A percentile compares a stretch with the other conserved stretches of the same genome.
phyloP scores from a whole-genome alignment of 2,797 vertebrate genomes.

The Argya squamiceps region DNA sequence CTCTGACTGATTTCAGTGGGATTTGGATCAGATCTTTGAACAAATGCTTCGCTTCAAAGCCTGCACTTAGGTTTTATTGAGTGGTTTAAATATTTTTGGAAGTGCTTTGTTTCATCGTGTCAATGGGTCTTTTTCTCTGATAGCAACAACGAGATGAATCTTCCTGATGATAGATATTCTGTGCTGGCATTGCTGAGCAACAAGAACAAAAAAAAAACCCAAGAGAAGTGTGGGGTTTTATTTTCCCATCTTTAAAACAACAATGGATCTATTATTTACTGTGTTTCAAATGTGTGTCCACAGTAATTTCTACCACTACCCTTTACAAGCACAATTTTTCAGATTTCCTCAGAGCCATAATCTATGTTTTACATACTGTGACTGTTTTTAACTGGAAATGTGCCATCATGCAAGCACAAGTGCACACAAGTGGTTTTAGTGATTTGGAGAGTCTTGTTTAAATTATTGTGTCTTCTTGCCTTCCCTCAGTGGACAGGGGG shows the following conservation, averaged over 20 bases:
- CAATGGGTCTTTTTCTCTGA: not conserved
- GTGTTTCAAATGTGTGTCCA: not conserved
- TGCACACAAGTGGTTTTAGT: not conserved
- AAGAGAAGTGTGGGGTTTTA: rapidly evolving
- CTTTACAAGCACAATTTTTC: not conserved
- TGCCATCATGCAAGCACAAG: not conserved
- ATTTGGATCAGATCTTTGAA: slow-evolving; percentile 4
- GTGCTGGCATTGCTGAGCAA: not conserved
- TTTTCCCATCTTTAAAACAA: not conserved
- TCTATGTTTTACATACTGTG: not conserved
- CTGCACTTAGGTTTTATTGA: not conserved
- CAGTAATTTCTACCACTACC: not conserved
- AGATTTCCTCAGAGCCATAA: not conserved
- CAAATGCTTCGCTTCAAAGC: slow-evolving; percentile 8
- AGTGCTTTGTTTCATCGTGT: slow-evolving; percentile 18
- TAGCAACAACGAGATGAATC: not conserved
- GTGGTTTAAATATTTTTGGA: slow-evolving; percentile 32
- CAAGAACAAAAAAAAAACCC: not conserved
- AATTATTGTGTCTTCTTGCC: not conserved
- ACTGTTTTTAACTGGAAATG: not conserved
- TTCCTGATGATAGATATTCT: not conserved
- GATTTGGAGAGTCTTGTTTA: not conserved
- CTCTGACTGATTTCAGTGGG: not conserved
- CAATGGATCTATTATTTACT: not conserved
- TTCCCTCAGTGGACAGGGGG: not conserved